Evolutionary conservation across 1,140 invertebrate species (phyloP).

Genomic region (Tetramorium simillimum): DNA sequence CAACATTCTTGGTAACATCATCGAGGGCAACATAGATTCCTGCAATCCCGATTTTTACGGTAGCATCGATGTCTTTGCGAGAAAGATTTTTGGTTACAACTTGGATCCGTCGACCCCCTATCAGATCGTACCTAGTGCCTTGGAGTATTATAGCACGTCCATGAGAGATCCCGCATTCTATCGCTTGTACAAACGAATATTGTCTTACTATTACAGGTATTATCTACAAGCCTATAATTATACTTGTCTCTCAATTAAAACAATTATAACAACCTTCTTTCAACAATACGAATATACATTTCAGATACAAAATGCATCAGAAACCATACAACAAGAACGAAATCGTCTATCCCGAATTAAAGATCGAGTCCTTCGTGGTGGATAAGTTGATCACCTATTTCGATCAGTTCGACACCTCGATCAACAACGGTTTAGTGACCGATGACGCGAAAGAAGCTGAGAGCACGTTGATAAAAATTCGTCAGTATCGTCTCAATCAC

Average conservation of each 20-base stretch:
- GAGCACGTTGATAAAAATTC: conserved; percentile 71
- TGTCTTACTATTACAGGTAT: conserved; percentile 84
- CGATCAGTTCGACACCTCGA: conserved; percentile 89
- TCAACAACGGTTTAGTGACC: conserved; percentile 88
- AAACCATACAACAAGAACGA: conserved; percentile 87
- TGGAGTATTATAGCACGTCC: conserved; percentile 87
- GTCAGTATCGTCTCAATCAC: conserved; percentile 85
- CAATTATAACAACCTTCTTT: neutral
- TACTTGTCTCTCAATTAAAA: neutral
- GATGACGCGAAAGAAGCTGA: conserved; percentile 75
- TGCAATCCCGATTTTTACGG: conserved; percentile 87
- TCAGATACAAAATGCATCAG: conserved; percentile 83
- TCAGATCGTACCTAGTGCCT: conserved; percentile 84
- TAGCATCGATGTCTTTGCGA: conserved; percentile 83
- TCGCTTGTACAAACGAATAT: conserved; percentile 87
- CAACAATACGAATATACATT: neutral
- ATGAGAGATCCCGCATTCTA: conserved; percentile 90
- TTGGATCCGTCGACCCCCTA: conserved; percentile 84
- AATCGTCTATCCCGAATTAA: conserved; percentile 87
- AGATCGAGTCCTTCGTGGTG: conserved; percentile 87
- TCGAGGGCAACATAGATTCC: conserved; percentile 85
- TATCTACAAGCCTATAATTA: neutral
- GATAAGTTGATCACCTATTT: conserved; percentile 90
- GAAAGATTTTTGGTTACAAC: conserved; percentile 83
- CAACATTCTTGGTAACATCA: conserved; percentile 85